Conservation (phyloP, 2,113 vertebrate genomes). For the Nesogale talazaci region DNA sequence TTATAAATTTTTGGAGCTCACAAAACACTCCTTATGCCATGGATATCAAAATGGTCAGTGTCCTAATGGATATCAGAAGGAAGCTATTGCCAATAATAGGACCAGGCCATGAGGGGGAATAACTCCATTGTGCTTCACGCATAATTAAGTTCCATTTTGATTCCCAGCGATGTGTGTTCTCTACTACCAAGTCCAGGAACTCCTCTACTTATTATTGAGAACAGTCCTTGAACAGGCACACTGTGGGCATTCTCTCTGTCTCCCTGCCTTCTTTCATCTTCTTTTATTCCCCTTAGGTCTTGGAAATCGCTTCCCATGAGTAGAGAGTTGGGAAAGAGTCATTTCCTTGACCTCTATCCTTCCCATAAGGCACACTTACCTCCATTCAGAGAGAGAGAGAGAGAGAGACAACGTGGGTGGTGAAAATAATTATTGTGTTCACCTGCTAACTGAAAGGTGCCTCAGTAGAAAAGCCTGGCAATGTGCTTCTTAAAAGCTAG, state of each 20-base stretch:
- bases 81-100: constrained; percentile 51
- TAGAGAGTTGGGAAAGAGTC: not conserved
- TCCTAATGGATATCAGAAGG: constrained; percentile 45
- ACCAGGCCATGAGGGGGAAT: not conserved
- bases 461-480: not conserved
- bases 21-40: constrained; percentile 42
- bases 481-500: not conserved
- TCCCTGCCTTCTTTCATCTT: not conserved
- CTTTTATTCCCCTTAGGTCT: not conserved
- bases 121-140: constrained; percentile 30
- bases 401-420: not conserved
- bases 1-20: constrained; percentile 51
- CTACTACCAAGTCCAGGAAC: constrained; percentile 48
- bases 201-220: not conserved
- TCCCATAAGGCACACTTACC: not conserved
- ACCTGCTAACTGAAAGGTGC: not conserved
- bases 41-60: not conserved
- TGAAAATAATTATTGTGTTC: not conserved
- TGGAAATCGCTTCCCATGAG: not conserved
- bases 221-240: not conserved
- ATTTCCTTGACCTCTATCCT: not conserved
- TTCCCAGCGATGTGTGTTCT: constrained; percentile 56
- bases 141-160: constrained; percentile 65
- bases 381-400: not conserved
- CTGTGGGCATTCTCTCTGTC: not conserved